Evolutionary conservation across 2,113 vertebrate genomes (phyloP).

Genomic region (Mellivora capensis): DNA sequence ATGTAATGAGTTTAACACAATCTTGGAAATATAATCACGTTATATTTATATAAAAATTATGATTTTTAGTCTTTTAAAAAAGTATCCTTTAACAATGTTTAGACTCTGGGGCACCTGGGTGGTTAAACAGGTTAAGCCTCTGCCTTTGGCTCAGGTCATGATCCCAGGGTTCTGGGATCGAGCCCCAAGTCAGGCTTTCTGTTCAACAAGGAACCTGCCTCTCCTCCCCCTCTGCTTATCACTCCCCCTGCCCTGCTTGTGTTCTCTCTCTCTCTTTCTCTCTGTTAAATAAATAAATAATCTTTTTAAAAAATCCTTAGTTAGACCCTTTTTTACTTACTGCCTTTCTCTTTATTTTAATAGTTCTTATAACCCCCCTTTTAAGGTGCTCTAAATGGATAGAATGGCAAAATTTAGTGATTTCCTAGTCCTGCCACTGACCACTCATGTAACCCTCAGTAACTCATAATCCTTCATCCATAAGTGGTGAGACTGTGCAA

Average conservation of each 20-base stretch:
- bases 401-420: background rate
- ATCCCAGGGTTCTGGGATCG: no score
- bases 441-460: background rate
- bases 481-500: background rate
- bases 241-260: no score
- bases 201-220: no score
- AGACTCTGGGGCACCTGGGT: background rate
- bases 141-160: no score
- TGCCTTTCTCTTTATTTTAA: background rate
- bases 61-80: background rate
- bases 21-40: background rate
- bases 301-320: background rate
- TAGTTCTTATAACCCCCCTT: background rate
- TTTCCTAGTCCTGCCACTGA: background rate
- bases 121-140: no score
- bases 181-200: no score
- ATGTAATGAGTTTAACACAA: background rate
- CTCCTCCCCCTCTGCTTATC: no score
- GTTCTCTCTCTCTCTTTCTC: no score
- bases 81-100: background rate
- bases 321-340: background rate
- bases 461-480: background rate
- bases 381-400: background rate
- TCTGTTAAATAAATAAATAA: no score
- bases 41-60: background rate